phyloP scores from a whole-genome alignment of 2,797 vertebrate genomes.

The Mus minutoides region DNA sequence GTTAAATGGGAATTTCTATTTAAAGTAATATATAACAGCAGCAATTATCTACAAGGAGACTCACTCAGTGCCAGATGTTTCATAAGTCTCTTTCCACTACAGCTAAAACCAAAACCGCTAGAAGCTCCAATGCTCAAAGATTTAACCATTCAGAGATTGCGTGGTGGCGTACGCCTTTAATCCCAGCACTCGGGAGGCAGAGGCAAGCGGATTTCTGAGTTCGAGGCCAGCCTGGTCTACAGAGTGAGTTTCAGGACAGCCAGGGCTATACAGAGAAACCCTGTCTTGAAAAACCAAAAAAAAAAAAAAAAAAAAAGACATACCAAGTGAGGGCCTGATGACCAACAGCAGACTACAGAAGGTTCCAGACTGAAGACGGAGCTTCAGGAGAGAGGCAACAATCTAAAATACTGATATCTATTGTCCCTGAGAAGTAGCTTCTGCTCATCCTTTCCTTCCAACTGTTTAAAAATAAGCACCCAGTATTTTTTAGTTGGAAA shows the following conservation, averaged over 20 bases:
- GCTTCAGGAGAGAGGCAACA: neutral
- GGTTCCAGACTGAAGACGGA: neutral
- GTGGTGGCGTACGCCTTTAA: too few relatives aligned
- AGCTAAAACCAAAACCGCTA: neutral
- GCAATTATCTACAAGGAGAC: neutral
- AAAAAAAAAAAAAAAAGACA: too few relatives aligned
- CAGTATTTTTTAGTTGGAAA: conserved; percentile 10
- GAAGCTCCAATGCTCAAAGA: neutral
- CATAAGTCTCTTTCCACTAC: neutral
- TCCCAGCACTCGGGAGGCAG: too few relatives aligned
- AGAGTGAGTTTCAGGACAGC: too few relatives aligned
- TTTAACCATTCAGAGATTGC: conserved; percentile 25
- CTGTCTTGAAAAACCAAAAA: too few relatives aligned
- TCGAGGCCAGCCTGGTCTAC: too few relatives aligned
- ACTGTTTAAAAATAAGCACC: conserved; percentile 37
- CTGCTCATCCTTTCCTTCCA: neutral
- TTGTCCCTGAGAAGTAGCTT: neutral
- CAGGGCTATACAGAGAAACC: too few relatives aligned
- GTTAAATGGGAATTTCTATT: conserved; percentile 20
- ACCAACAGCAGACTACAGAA: neutral
- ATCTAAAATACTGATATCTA: conserved; percentile 1
- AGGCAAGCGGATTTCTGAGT: too few relatives aligned
- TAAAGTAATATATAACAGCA: neutral
- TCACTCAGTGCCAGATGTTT: neutral
- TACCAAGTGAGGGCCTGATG: neutral